Evolutionary conservation across 2,888 invertebrate species (phyloP).

Genomic region (Volucella inanis): DNA sequence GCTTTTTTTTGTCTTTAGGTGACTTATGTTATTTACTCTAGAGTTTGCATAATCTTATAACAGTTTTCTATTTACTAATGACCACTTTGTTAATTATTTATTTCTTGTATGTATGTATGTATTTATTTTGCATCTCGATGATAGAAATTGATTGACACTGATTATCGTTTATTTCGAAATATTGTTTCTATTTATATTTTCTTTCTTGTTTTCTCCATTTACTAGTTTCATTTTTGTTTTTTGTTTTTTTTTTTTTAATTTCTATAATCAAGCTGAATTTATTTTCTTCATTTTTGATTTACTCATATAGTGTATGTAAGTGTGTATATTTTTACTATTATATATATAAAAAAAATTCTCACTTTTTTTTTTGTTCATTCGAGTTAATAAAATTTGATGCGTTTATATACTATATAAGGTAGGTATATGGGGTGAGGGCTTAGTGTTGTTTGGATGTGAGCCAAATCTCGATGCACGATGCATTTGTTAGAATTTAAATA

Average conservation of each 20-base stretch:
- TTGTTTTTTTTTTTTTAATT: slow-evolving; percentile 37
- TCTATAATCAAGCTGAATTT: slow-evolving; percentile 62
- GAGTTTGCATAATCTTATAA: slow-evolving; percentile 49
- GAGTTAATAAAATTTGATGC: slow-evolving; percentile 68
- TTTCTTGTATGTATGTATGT: slow-evolving; percentile 13
- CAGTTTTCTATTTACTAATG: slow-evolving; percentile 52
- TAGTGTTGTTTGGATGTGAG: slow-evolving; percentile 44
- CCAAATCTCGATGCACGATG: slow-evolving; percentile 50
- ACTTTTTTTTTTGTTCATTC: slow-evolving; percentile 29
- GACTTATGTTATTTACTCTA: slow-evolving; percentile 47
- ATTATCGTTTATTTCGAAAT: slow-evolving; percentile 73
- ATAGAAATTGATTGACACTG: slow-evolving; percentile 74
- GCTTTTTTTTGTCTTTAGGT: slow-evolving; percentile 61
- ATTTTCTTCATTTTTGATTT: slow-evolving; percentile 31
- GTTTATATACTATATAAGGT: slow-evolving; percentile 32
- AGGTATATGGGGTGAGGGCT: slow-evolving; percentile 57
- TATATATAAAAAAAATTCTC: slow-evolving; percentile 65
- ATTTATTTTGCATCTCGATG: slow-evolving; percentile 68
- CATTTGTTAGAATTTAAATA: slow-evolving; percentile 47
- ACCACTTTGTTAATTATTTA: slow-evolving; percentile 18
- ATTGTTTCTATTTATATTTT: slow-evolving; percentile 43
- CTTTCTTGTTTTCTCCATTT: slow-evolving; percentile 55
- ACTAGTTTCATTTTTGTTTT: slow-evolving; percentile 44
- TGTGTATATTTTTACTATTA: slow-evolving; percentile 50
- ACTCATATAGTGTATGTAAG: slow-evolving; percentile 50